Evolutionary conservation across 2,888 invertebrate species (phyloP), one percentile per base, ranked within the genome.

Genomic region (Idaea dimidiata): DNA sequence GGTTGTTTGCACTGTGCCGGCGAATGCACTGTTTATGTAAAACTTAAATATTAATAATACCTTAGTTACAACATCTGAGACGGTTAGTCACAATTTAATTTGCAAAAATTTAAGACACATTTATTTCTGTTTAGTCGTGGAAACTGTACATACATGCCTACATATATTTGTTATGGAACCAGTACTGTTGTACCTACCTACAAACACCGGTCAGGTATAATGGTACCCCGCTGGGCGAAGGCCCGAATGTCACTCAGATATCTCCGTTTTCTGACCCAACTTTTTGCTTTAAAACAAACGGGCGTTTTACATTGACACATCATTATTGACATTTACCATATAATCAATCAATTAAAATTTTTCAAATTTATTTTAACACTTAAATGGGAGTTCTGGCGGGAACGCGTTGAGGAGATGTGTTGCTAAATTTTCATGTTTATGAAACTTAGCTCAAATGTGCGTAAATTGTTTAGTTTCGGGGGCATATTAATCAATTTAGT

Each of bases 231-330:
- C 77, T 68, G 89, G 54, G 87, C 70, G 74, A 76, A 78, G 77
- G 71, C 79, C 78, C 78, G 80, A 77, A 78, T 84, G 89, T 90
- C 90, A 90, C 88, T 91, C 88, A 85, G 43, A 76, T 73, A 75
- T 72, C 74, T 74, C 73, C 71, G 74, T 71, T 71, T 66, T 70
- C 63, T 72, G 74, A 72, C 74, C 74, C 72, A 60, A 64, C 67
- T 79, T 78, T 80, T 83, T 79, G 79, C 78, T 71, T 62, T 66
- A 62, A 62, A 67, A 61, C 60, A 66, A 70, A 66, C 71, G 67
- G 72, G 72, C 70, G 68, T 75, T 73, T 62, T 69, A 74, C 72
- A 74, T 74, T 73, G 76, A 75, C 76, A 72, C 72, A 68, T 75
- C 71, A 78, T 76, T 78, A 77, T 75, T 79, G 76, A 76, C 66